Evolutionary conservation across 2,888 invertebrate genomes (phyloP), one percentile per base, ranked within the genome.

Genomic region (Hipparchia sbordonii): DNA sequence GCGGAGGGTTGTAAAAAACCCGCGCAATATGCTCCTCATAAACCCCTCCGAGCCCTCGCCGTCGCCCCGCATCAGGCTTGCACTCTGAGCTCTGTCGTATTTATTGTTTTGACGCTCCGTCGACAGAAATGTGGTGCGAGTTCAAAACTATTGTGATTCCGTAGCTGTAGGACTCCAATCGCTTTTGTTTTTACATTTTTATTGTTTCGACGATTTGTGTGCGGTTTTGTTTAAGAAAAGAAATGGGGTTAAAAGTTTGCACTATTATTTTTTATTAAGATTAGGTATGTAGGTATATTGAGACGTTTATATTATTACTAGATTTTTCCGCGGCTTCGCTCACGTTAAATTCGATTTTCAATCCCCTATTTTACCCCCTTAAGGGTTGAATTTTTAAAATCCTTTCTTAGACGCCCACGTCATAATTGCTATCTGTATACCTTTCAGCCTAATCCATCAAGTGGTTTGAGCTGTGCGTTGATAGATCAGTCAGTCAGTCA

Each of bases 21-120:
- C 79, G 77, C 72, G 84, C 89, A 89, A 89, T 89, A 89, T 89
- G 89, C 84, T 89, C 79, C 82, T 85, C 81, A 82, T 86, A 82
- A 87, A 79, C 78, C 79, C 77, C 77, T 67, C 63, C 1, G 10
- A 33, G 51, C 65, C 52, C 70, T 70, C 74, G n/a, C 51, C 75
- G 81, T 81, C 81, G 76, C 67, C 74, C 76, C 81, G 78, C 78
- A 77, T 81, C 78, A 79, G 78, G 73, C 79, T 79, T 76, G 78
- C 73, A 59, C 62, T 71, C 78, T 84, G 85, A 87, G 65, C 51
- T 23, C 13, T 51, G 46, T 33, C 39, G 8, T 74, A 79, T 80
- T 82, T 81, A 84, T 85, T 88, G 86, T 85, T 85, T 82, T 81
- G 81, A 82, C 83, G 73, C 70, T 70, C 56, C 12, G n/a, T 45